A percentile compares a stretch with the other conserved stretches of the same genome.
These are phyloP conservation scores for Danaus plexippus DNA, from an alignment of 1,140 invertebrate genomes.

Conservation along the genomic window DNA sequence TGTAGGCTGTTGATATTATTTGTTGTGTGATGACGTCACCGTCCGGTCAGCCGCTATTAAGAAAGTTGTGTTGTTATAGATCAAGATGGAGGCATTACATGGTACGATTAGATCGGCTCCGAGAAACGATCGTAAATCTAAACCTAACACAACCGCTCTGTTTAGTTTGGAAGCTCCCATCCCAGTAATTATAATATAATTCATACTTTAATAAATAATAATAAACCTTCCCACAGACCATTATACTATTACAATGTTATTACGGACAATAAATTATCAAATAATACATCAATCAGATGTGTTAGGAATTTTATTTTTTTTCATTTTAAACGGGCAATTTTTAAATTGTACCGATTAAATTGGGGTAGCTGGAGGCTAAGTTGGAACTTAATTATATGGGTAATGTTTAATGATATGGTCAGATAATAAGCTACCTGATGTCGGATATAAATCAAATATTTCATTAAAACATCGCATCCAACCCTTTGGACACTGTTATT, in stretches of 20 bases:
- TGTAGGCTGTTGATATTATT: background rate
- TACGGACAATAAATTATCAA: conserved; percentile 69
- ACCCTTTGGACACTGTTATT: conserved; percentile 62
- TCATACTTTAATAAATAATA: conserved; percentile 71
- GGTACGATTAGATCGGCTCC: conserved; percentile 51
- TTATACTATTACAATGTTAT: conserved; percentile 70
- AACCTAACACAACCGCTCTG: conserved; percentile 60
- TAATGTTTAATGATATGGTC: conserved; percentile 70
- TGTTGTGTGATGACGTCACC: conserved; percentile 8
- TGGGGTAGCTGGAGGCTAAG: conserved; percentile 64
- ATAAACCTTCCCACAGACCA: conserved; percentile 56
- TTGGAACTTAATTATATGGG: conserved; percentile 66
- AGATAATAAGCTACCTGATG: conserved; percentile 69
- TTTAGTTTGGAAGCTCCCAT: conserved; percentile 64
- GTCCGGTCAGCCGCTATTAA: conserved; percentile 7
- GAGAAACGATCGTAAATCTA: conserved; percentile 57
- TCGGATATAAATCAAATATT: conserved; percentile 70
- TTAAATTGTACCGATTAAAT: conserved; percentile 66
- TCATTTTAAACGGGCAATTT: conserved; percentile 57
- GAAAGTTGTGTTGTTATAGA: conserved; percentile 18
- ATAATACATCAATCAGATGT: conserved; percentile 71
- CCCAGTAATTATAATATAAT: conserved; percentile 69
- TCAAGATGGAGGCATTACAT: conserved; percentile 22
- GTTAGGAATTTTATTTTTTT: conserved; percentile 60
- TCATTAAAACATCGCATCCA: conserved; percentile 63